A percentile compares a stretch with the other conserved stretches of the same genome.
phyloP scores from a whole-genome alignment of 2,888 invertebrate genomes.

The Mermis nigrescens region DNA sequence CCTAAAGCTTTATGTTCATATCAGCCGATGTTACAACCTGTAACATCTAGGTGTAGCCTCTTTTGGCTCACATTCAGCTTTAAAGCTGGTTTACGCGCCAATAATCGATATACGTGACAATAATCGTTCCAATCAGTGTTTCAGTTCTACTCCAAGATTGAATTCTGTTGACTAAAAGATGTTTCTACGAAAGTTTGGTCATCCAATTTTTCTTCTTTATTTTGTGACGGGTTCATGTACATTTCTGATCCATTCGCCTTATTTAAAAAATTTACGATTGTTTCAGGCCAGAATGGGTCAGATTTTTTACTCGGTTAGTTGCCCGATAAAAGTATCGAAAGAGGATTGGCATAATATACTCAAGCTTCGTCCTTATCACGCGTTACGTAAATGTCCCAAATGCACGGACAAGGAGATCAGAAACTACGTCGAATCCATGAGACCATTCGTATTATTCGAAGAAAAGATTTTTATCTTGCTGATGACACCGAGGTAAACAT shows the following conservation, averaged over 20 bases:
- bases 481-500: neutral
- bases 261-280: neutral
- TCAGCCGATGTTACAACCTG: too few relatives aligned
- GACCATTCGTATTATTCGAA: slow-evolving; percentile 5
- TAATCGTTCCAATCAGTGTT: too few relatives aligned
- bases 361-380: slow-evolving; percentile 2
- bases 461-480: slow-evolving; percentile 7
- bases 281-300: slow-evolving; percentile 10
- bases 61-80: too few relatives aligned
- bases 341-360: slow-evolving; percentile 11
- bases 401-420: slow-evolving; percentile 11
- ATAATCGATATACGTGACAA: too few relatives aligned
- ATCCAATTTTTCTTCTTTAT: neutral
- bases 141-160: too few relatives aligned
- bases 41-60: too few relatives aligned
- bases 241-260: neutral
- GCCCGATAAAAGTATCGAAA: slow-evolving; percentile 11
- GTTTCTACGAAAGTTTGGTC: neutral
- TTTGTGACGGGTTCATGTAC: too few relatives aligned
- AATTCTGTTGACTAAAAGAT: neutral
- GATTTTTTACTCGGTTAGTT: slow-evolving; percentile 7
- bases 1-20: too few relatives aligned
- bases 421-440: neutral
- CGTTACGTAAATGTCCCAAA: slow-evolving; percentile 7
- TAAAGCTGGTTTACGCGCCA: too few relatives aligned